Evolutionary conservation across 1,140 invertebrate species (phyloP).

Genomic region (Hesperophylax magnus): DNA sequence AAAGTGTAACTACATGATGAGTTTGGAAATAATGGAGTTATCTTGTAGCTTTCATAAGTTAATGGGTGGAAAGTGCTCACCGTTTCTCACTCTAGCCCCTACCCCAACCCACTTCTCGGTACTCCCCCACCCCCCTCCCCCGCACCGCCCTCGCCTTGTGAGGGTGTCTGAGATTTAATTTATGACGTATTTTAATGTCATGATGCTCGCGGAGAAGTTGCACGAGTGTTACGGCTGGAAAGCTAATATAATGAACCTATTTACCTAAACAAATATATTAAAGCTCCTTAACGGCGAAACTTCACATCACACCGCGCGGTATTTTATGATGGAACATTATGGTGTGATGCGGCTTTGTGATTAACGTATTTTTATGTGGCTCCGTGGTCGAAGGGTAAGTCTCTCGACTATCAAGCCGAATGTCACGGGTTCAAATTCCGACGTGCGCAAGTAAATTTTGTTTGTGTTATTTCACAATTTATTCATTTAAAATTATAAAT

Average conservation of each 20-base stretch:
- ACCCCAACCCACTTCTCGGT: neutral
- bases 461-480: too few species aligned
- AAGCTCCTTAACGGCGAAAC: neutral
- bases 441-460: too few species aligned
- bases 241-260: constrained; percentile 30
- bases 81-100: neutral
- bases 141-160: neutral
- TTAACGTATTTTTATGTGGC: too few species aligned
- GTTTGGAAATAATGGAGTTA: constrained; percentile 53
- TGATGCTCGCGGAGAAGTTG: constrained; percentile 5
- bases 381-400: too few species aligned
- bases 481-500: too few species aligned
- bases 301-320: neutral
- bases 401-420: too few species aligned
- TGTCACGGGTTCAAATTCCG: too few species aligned
- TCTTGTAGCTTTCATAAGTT: constrained; percentile 56
- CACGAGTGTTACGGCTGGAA: constrained; percentile 2
- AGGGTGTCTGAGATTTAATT: constrained; percentile 41
- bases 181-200: constrained; percentile 46
- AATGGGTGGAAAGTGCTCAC: constrained; percentile 50
- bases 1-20: constrained; percentile 38
- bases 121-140: neutral
- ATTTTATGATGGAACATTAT: too few species aligned
- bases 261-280: constrained; percentile 24
- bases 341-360: too few species aligned